These are phyloP conservation scores for Heliocidaris erythrogramma DNA, from an alignment of 35 echinoderm and acorn worm species.

Conservation along the genomic window DNA sequence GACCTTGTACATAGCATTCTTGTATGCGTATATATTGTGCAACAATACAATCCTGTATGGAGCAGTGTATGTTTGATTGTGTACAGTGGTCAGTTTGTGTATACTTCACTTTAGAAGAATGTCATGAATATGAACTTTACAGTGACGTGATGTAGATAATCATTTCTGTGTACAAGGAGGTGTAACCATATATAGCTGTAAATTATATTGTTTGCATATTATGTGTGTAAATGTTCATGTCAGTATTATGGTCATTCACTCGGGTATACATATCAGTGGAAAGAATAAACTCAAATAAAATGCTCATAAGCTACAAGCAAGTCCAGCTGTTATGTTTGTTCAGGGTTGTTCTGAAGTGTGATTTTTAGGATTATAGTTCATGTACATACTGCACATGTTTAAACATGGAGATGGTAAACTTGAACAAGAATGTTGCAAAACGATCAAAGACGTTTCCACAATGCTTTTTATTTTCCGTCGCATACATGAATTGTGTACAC, in stretches of 20 bases:
- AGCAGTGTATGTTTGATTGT: background rate
- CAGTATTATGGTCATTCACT: constrained; percentile 5
- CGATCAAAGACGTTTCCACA: too few relatives aligned
- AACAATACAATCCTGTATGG: background rate
- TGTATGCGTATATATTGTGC: background rate
- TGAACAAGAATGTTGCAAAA: too few relatives aligned
- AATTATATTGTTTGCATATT: constrained; percentile 7
- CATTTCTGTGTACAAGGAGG: background rate
- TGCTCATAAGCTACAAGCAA: background rate
- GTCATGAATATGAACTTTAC: background rate
- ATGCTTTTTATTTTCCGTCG: too few relatives aligned
- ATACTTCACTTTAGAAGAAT: background rate
- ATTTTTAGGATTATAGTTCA: too few relatives aligned
- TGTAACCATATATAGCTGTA: background rate
- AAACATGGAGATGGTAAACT: too few relatives aligned
- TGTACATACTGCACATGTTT: too few relatives aligned
- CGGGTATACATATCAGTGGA: constrained; percentile 15
- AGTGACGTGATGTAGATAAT: constrained; percentile 5
- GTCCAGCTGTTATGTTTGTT: too few relatives aligned
- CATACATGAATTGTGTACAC: too few relatives aligned
- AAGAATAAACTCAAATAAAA: background rate
- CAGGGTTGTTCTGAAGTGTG: too few relatives aligned
- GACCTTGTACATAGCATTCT: background rate
- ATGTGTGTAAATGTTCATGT: background rate
- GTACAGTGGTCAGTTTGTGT: background rate